A percentile compares a stretch with the other conserved stretches of the same genome.
Evolutionary conservation across 1,140 invertebrate species (phyloP).

Genomic region (Trachymyrmex cornetzi): DNA sequence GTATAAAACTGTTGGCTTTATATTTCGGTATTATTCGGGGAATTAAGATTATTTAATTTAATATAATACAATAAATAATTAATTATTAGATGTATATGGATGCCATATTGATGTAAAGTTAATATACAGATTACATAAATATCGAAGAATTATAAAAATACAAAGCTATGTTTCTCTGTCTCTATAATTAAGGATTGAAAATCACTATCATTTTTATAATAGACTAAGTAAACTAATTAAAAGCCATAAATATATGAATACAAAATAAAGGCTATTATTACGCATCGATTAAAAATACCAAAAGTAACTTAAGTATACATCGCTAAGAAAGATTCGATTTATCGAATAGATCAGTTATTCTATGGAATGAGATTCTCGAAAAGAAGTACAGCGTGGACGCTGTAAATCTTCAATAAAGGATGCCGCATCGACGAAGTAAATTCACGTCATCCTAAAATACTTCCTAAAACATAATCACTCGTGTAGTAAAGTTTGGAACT

Average conservation of each 20-base stretch:
- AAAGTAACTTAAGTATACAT: background rate
- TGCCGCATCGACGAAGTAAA: slow-evolving; percentile 38
- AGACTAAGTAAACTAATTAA: background rate
- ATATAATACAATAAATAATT: background rate
- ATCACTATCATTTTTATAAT: background rate
- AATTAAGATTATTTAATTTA: background rate
- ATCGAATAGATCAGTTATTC: background rate
- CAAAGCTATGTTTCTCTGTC: background rate
- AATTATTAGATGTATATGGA: too few species aligned
- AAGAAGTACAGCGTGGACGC: background rate
- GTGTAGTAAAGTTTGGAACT: slow-evolving; percentile 4
- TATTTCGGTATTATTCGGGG: background rate
- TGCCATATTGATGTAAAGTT: background rate
- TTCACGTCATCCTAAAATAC: slow-evolving; percentile 53
- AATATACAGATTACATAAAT: background rate
- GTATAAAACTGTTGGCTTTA: background rate
- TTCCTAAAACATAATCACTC: slow-evolving; percentile 35
- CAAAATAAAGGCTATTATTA: background rate
- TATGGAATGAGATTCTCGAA: background rate
- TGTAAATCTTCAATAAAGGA: slow-evolving; percentile 51
- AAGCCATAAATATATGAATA: background rate
- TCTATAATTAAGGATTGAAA: background rate
- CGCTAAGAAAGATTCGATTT: background rate
- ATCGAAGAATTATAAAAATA: background rate
- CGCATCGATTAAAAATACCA: background rate